Percentiles rank a stretch among this genome's conserved stretches.
These are phyloP conservation scores for Popillia japonica DNA, from an alignment of 1,140 invertebrate species.

Conservation along the genomic window DNA sequence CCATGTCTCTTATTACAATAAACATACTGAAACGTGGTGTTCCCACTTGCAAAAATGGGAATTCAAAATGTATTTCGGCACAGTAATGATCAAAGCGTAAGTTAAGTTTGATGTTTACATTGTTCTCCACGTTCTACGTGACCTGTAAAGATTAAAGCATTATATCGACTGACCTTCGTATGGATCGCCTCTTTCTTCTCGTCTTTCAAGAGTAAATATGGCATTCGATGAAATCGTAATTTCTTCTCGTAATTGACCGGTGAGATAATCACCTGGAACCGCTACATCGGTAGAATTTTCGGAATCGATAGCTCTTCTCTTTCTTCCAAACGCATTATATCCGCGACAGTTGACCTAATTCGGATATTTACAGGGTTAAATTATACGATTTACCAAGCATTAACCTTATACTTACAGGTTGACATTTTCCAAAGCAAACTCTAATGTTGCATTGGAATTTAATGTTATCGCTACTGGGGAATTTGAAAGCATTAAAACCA, in stretches of 20 bases:
- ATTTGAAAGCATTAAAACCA: conserved; percentile 94
- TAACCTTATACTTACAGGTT: conserved; percentile 76
- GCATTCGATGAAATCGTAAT: conserved; percentile 92
- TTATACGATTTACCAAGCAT: not conserved
- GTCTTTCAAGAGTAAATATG: conserved; percentile 87
- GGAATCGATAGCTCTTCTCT: conserved; percentile 72
- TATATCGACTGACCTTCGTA: conserved; percentile 68
- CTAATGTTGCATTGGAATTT: conserved; percentile 96
- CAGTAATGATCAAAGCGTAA: too few species aligned
- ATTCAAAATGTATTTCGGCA: too few species aligned
- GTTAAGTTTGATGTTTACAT: too few species aligned
- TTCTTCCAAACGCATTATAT: conserved; percentile 85
- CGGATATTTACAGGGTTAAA: not conserved
- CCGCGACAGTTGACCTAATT: conserved; percentile 88
- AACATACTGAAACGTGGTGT: too few species aligned
- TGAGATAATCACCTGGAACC: conserved; percentile 68
- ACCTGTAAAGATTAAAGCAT: too few species aligned
- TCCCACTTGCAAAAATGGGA: too few species aligned
- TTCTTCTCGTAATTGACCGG: conserved; percentile 89
- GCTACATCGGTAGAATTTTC: conserved; percentile 67
- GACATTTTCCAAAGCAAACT: conserved; percentile 94
- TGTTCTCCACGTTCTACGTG: too few species aligned
- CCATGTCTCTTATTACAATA: too few species aligned
- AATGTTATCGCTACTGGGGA: conserved; percentile 93
- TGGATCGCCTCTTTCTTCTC: conserved; percentile 75